Conservation (phyloP, 2,113 vertebrate species). For the Nestor notabilis region DNA sequence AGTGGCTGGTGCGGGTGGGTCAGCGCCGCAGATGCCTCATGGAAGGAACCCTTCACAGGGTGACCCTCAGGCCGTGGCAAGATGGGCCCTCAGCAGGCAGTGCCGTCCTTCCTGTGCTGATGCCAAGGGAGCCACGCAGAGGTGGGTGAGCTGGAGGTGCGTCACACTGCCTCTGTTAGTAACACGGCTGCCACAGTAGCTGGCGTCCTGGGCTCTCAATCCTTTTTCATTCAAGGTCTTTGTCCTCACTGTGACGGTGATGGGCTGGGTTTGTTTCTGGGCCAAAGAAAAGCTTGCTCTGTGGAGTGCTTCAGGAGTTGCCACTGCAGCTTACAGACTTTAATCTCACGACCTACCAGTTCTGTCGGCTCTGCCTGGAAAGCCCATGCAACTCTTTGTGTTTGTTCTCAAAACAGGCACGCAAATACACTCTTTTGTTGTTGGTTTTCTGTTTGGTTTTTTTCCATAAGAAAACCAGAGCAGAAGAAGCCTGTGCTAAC, state of each 20-base stretch:
- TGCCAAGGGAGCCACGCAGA: background rate
- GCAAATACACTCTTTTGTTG: background rate
- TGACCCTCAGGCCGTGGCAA: background rate
- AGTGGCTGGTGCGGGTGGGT: background rate
- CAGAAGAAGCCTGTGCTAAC: background rate
- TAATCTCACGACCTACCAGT: background rate
- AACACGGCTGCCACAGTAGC: background rate
- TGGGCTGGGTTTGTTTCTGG: background rate
- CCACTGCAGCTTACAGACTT: background rate
- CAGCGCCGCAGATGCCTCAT: fast-evolving
- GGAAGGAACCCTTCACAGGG: background rate
- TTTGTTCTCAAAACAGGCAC: slow-evolving; percentile 26
- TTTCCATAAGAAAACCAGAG: background rate
- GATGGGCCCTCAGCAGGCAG: background rate
- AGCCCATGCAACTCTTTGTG: background rate
- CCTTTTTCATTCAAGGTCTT: background rate
- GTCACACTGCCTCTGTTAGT: background rate
- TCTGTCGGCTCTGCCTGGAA: background rate
- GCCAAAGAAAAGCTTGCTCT: background rate
- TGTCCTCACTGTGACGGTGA: background rate
- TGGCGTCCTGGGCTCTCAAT: background rate
- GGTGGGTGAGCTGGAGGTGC: background rate
- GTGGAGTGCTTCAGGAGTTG: fast-evolving
- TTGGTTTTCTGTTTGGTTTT: background rate
- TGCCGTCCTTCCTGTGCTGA: fast-evolving